These are phyloP conservation scores for Drosophila multiciliata DNA, from an alignment of 2,888 invertebrate genomes.

Conservation along the genomic window DNA sequence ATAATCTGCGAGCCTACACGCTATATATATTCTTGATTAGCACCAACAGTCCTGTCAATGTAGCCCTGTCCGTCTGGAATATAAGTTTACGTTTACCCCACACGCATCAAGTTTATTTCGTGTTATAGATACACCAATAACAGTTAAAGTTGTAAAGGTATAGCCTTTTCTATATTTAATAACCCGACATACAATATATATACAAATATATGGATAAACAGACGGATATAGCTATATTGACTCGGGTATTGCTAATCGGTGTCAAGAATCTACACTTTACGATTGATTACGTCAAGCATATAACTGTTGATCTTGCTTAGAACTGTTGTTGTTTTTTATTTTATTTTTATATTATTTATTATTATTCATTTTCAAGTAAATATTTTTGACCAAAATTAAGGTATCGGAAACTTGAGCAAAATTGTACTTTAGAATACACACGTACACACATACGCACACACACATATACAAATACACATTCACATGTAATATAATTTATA, in stretches of 20 bases:
- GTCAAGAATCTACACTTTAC: not conserved
- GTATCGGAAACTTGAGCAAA: not conserved
- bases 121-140: not conserved
- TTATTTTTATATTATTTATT: not conserved
- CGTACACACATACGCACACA: not conserved
- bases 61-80: not conserved
- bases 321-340: not conserved
- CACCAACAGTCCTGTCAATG: not conserved
- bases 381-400: not conserved
- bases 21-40: not conserved
- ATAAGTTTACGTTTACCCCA: not conserved
- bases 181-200: not conserved
- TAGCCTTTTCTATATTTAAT: not conserved
- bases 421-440: not conserved
- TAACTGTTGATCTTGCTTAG: not conserved
- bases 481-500: constrained; percentile 37
- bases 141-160: not conserved
- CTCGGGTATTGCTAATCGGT: not conserved
- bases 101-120: not conserved
- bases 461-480: not conserved
- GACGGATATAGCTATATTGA: not conserved
- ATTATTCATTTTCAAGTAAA: not conserved
- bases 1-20: not conserved
- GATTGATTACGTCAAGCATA: not conserved
- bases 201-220: not conserved